phyloP scores from a whole-genome alignment of 2,797 vertebrate species.

The Pipistrellus kuhlii region DNA sequence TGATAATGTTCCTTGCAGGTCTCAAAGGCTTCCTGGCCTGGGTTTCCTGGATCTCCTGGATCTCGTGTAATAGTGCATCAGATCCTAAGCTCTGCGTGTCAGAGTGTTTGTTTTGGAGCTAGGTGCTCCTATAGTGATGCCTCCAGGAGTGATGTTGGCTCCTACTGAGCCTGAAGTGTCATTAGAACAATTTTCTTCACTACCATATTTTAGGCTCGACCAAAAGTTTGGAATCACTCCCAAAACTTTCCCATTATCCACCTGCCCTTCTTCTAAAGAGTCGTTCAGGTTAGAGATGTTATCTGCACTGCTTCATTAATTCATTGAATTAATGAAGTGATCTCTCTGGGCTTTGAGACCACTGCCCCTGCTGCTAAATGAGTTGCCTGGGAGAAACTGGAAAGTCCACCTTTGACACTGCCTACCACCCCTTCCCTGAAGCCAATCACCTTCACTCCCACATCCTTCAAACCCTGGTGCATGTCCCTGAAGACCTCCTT shows the following conservation, averaged over 20 bases:
- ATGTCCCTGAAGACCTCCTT: conserved; percentile 97
- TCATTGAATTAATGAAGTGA: conserved; percentile 94
- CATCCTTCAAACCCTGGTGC: conserved; percentile 96
- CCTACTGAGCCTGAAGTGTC: conserved; percentile 97
- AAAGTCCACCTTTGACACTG: conserved; percentile 95
- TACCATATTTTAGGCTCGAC: conserved; percentile 96
- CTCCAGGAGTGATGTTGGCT: conserved; percentile 94
- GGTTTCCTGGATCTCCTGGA: conserved; percentile 96
- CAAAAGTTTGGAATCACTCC: conserved; percentile 92
- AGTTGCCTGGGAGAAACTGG: conserved; percentile 97
- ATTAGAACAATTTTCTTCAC: conserved; percentile 98
- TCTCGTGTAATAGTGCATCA: conserved; percentile 95
- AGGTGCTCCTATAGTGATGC: conserved; percentile 91
- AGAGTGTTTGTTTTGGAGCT: conserved; percentile 96
- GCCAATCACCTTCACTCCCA: conserved; percentile 96
- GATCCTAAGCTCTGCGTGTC: conserved; percentile 93
- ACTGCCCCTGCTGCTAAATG: conserved; percentile 97
- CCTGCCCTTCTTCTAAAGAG: conserved; percentile 94
- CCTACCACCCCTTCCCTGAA: conserved; percentile 97
- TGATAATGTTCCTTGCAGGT: conserved; percentile 95
- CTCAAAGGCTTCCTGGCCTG: conserved; percentile 96
- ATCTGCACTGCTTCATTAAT: conserved; percentile 90
- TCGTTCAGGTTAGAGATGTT: conserved; percentile 96
- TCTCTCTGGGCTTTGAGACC: conserved; percentile 96
- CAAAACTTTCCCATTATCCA: conserved; percentile 91